Evolutionary conservation across 2,113 vertebrate species (phyloP), one percentile per base, ranked within the genome.

Genomic region (Centropus bengalensis): DNA sequence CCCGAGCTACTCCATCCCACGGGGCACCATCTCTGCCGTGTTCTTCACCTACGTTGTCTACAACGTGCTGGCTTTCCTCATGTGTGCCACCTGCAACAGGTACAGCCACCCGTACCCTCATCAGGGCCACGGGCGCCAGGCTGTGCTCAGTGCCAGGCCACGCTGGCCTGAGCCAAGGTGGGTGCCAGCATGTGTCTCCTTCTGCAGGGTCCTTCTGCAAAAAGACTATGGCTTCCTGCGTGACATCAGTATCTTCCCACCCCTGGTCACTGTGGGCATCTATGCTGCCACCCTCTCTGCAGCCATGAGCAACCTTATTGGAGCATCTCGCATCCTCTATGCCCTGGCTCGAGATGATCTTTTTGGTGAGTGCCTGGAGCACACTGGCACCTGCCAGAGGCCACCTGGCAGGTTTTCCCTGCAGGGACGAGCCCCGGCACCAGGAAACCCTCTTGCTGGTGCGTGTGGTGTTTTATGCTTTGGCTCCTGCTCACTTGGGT

Each of bases 11-110:
- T 98, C 99, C 75, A 99, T 99, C 92, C 99, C 99, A 0, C 97
- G 99, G 10, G 99, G 99, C 83, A 99, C 99, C 82, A 99, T 99
- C 92, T 99, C 98, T 1, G 99, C 99, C 0, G 99, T 99, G 91
- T 98, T 99, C 92, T 99, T 99, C 97, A 99, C 99, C 91, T 99
- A 98, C 97, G 97, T 99, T 55, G 96, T 98, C 91, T 99, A 99
- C 97, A 99, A 98, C 91, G 58, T 99, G 84, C 96, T 99, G 78
- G 97, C 97, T 23, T 58, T 99, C 27, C 96, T 99, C 64, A 97
- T 98, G 96, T 98, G 98, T 93, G 99, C 98, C 96, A 98, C 98
- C 81, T 99, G 99, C 75, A 98, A 98, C 96, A 98, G 99, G 99
- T 99, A 88, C 12, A 44, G 45, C 56, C 30, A 20, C 44, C 45